Percentiles rank a stretch among this genome's conserved stretches.
These are phyloP conservation scores for Sakesphorus luctuosus DNA, from an alignment of 2,113 vertebrate genomes.

Conservation along the genomic window DNA sequence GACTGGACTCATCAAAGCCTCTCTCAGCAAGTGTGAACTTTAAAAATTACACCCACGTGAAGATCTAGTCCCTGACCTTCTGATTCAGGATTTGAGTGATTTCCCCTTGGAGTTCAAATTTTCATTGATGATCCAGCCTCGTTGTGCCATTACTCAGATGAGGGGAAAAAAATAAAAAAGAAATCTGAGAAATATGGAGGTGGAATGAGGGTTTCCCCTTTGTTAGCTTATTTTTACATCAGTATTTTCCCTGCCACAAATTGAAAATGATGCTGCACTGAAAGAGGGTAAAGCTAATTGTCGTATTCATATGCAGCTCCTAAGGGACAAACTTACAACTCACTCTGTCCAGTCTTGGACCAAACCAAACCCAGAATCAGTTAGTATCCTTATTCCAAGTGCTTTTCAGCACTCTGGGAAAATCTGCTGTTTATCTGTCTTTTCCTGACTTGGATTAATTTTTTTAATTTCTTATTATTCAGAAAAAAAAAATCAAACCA, in stretches of 20 bases:
- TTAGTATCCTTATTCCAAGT: neutral
- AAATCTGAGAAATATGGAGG: neutral
- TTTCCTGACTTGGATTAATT: neutral
- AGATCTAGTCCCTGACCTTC: neutral
- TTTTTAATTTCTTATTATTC: neutral
- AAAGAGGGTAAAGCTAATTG: neutral
- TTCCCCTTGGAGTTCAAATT: neutral
- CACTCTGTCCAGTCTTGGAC: neutral
- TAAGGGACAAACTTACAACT: neutral
- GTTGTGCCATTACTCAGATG: neutral
- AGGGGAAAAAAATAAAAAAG: neutral
- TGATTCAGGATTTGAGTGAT: neutral
- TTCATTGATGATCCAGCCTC: neutral
- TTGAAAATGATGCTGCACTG: neutral
- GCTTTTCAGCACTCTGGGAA: neutral
- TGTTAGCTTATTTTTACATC: neutral
- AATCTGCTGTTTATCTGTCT: neutral
- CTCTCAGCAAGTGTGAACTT: neutral
- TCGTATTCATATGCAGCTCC: neutral
- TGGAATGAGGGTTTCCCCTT: neutral
- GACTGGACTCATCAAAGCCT: neutral
- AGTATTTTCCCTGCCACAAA: neutral
- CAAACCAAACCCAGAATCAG: neutral
- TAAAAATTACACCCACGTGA: neutral
- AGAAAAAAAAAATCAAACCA: neutral